Percentiles rank a stretch among this genome's conserved stretches.
Conservation (phyloP, 2,797 vertebrate genomes). For the Micrastur ruficollis region DNA sequence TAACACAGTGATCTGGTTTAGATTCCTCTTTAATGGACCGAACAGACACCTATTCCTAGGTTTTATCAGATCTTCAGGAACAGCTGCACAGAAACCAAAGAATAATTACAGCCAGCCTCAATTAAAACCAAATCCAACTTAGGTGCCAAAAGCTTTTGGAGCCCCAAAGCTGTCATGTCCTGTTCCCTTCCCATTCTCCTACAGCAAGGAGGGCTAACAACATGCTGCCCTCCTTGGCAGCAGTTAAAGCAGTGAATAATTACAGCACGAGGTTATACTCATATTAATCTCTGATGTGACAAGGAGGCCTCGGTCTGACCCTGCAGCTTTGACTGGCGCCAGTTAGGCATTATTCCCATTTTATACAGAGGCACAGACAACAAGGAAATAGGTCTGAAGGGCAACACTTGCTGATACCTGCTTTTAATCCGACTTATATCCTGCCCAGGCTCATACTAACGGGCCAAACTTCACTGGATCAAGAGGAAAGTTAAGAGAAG, state of each 20-base stretch:
- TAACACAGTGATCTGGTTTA: background rate
- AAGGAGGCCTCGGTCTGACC: background rate
- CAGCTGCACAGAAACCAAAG: background rate
- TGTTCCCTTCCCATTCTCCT: background rate
- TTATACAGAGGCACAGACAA: background rate
- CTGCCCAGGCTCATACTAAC: background rate
- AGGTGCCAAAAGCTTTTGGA: background rate
- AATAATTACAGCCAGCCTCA: background rate
- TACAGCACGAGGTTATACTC: background rate
- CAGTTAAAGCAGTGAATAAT: background rate
- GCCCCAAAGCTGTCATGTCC: background rate
- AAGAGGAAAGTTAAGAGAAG: background rate
- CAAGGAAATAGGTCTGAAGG: background rate
- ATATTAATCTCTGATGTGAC: background rate
- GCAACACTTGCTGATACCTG: background rate
- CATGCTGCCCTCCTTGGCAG: background rate
- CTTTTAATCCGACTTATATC: background rate
- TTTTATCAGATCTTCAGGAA: background rate
- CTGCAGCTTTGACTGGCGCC: background rate
- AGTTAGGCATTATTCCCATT: background rate
- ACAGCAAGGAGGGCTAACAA: background rate
- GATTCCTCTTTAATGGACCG: background rate
- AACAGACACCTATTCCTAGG: background rate
- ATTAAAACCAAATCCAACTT: background rate
- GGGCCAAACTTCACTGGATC: background rate